phyloP scores from a whole-genome alignment of 23 tunicate genomes.

The Pegea sp. region DNA sequence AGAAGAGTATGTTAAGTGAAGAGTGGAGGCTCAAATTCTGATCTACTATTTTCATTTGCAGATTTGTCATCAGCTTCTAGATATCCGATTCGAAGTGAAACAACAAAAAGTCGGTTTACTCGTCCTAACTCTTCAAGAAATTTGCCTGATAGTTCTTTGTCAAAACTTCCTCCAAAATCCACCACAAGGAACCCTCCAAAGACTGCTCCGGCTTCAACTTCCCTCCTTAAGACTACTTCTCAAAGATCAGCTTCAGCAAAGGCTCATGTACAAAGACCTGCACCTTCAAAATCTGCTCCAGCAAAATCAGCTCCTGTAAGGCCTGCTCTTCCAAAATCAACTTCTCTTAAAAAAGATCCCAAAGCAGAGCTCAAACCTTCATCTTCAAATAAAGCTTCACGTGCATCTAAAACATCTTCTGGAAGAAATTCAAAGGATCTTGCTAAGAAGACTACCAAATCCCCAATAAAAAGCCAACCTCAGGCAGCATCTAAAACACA shows the following conservation, averaged over 20 bases:
- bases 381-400: not conserved
- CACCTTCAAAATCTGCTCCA: constrained; percentile 1
- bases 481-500: no score
- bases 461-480: not conserved
- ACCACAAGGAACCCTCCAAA: not conserved
- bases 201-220: constrained; percentile 1
- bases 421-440: no score
- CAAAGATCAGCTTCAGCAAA: not conserved
- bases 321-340: constrained; percentile 2
- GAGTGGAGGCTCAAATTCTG: no score
- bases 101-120: no score
- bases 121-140: no score
- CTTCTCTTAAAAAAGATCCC: constrained; percentile 1
- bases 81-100: no score
- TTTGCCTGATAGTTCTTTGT: no score
- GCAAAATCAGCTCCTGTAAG: constrained; percentile 14
- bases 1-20: no score
- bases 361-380: constrained; percentile 2
- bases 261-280: not conserved
- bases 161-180: not conserved
- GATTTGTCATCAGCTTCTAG: no score
- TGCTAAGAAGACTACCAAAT: not conserved
- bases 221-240: not conserved
- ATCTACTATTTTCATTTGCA: no score
- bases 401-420: no score